These are phyloP conservation scores for Aphelinus atriplicis DNA, from an alignment of 1,140 invertebrate species.

Conservation along the genomic window DNA sequence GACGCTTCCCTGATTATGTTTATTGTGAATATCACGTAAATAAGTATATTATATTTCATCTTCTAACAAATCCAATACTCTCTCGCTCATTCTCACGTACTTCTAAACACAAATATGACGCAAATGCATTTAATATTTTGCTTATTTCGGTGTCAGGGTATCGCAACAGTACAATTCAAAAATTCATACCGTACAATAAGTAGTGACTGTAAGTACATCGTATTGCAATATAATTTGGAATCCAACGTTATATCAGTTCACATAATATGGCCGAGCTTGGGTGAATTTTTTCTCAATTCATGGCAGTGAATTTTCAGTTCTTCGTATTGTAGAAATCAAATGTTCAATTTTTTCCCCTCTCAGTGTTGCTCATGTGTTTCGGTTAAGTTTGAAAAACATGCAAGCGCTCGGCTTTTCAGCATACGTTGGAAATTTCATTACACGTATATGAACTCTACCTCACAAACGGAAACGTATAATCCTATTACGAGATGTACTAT, in stretches of 20 bases:
- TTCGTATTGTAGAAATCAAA: not conserved
- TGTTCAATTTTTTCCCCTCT: slow-evolving; percentile 31
- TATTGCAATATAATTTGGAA: slow-evolving; percentile 66
- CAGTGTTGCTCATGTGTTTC: slow-evolving; percentile 2
- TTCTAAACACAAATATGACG: slow-evolving; percentile 31
- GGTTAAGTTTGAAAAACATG: no score
- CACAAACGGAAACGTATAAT: no score
- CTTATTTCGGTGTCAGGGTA: not conserved
- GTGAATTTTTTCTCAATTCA: slow-evolving; percentile 13
- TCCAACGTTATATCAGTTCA: slow-evolving; percentile 52
- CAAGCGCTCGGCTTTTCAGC: slow-evolving; percentile 48
- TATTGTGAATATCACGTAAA: slow-evolving; percentile 60
- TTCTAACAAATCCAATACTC: slow-evolving; percentile 41
- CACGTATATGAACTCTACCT: no score
- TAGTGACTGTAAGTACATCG: slow-evolving; percentile 63
- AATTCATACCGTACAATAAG: slow-evolving; percentile 44
- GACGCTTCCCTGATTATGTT: slow-evolving; percentile 61
- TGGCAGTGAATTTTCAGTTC: slow-evolving; percentile 56
- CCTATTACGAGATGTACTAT: no score
- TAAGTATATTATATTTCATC: slow-evolving; percentile 48
- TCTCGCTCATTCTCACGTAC: slow-evolving; percentile 34
- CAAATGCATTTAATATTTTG: slow-evolving; percentile 33
- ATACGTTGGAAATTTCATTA: slow-evolving; percentile 33
- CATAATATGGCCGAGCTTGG: slow-evolving; percentile 51
- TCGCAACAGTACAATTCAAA: slow-evolving; percentile 47